Conservation (phyloP, 2,113 vertebrate genomes). For the Zingel zingel region DNA sequence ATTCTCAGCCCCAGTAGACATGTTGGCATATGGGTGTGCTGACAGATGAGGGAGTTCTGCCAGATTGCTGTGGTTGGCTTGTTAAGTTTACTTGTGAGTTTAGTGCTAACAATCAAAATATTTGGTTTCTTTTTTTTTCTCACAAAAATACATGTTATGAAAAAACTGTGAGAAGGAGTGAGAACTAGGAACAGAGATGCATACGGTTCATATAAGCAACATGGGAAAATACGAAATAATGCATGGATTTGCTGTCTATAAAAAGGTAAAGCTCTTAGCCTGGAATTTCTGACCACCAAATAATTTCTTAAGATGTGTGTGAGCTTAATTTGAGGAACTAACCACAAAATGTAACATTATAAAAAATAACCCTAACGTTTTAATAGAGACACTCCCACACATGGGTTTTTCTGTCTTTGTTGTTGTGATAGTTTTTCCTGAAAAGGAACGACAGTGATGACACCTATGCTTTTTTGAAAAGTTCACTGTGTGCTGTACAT, state of each 20-base stretch:
- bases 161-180: background rate
- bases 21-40: background rate
- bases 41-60: background rate
- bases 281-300: background rate
- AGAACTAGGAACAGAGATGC: background rate
- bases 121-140: background rate
- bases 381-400: background rate
- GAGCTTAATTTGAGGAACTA: background rate
- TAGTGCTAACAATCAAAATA: background rate
- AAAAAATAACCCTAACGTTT: too few species aligned
- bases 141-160: background rate
- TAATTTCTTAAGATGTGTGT: background rate
- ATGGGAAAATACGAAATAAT: background rate
- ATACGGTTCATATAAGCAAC: background rate
- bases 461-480: too few species aligned
- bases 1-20: background rate
- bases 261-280: background rate
- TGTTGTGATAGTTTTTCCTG: too few species aligned
- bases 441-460: too few species aligned
- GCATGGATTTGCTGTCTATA: background rate
- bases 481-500: too few species aligned
- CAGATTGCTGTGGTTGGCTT: slow-evolving; percentile 1
- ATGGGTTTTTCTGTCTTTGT: too few species aligned
- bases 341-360: background rate
- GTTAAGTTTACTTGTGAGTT: slow-evolving; percentile 5